These are phyloP conservation scores for Melanotaenia trifasciata DNA, from an alignment of 2,797 vertebrate genomes.

Conservation along the genomic window DNA sequence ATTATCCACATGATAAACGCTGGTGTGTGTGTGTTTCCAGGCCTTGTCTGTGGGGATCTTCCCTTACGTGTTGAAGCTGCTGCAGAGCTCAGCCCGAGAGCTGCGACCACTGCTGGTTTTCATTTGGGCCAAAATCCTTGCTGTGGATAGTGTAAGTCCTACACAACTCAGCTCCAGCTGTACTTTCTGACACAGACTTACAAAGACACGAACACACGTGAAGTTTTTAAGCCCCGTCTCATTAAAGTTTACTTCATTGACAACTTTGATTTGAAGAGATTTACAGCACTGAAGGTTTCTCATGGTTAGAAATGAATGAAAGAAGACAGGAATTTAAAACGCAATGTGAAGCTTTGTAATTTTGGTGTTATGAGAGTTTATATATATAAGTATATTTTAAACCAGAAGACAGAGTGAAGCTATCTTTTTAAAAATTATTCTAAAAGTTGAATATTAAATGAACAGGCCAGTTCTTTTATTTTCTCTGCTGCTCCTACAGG, in stretches of 20 bases:
- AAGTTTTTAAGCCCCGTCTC: neutral
- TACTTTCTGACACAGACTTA: too few relatives aligned
- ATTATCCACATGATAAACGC: neutral
- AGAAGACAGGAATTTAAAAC: too few relatives aligned
- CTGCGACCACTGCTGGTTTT: constrained; percentile 95
- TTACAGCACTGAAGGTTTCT: too few relatives aligned
- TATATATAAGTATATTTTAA: too few relatives aligned
- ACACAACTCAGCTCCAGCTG: neutral
- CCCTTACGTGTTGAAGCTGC: constrained; percentile 95
- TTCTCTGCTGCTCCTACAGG: too few relatives aligned
- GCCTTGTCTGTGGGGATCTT: constrained; percentile 97
- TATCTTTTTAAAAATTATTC: too few relatives aligned
- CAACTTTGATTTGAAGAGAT: neutral
- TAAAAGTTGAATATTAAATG: too few relatives aligned
- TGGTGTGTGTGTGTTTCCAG: constrained; percentile 75
- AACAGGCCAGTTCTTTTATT: too few relatives aligned
- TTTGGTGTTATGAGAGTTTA: too few relatives aligned
- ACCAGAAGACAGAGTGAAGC: too few relatives aligned
- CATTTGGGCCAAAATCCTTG: constrained; percentile 99
- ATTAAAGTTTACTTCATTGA: neutral
- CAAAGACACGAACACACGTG: neutral
- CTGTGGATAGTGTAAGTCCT: constrained; percentile 96
- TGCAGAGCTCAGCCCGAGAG: constrained; percentile 96
- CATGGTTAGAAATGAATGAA: too few relatives aligned
- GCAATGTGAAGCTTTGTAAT: too few relatives aligned